Percentiles rank a stretch among this genome's conserved stretches.
Evolutionary conservation across 2,797 vertebrate species (phyloP).

Genomic region (Trematomus bernacchii): DNA sequence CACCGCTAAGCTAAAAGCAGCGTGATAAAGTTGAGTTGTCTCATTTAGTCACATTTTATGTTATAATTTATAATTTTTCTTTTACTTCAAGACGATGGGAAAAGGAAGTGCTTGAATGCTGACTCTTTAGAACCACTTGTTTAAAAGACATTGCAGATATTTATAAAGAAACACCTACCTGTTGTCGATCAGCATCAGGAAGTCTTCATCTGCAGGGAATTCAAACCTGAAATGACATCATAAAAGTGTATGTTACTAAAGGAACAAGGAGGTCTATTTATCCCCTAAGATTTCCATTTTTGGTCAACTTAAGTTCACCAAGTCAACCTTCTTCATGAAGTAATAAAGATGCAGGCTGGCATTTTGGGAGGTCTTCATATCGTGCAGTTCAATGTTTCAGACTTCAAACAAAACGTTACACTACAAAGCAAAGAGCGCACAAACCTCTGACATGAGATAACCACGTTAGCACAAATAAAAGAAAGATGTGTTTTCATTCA

Average conservation of each 20-base stretch:
- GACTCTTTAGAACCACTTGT: no score
- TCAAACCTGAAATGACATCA: constrained; percentile 19
- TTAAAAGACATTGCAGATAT: no score
- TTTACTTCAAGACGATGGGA: no score
- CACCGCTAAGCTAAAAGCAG: no score
- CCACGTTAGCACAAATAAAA: no score
- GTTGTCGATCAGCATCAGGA: neutral
- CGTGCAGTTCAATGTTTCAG: constrained; percentile 1
- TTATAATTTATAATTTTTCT: no score
- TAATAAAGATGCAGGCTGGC: constrained; percentile 11
- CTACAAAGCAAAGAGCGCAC: neutral
- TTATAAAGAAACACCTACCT: neutral
- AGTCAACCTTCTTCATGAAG: neutral
- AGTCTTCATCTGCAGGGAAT: neutral
- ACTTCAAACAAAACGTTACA: neutral
- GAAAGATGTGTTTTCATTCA: neutral
- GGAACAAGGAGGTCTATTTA: neutral
- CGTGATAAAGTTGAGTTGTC: no score
- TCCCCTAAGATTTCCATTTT: neutral
- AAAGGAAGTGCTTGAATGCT: no score
- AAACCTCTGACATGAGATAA: neutral
- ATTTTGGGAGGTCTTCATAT: constrained; percentile 9
- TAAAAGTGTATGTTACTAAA: neutral
- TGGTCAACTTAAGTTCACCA: neutral
- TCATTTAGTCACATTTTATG: no score